Conservation (phyloP, 2,113 vertebrate genomes). For the Fregata magnificens region DNA sequence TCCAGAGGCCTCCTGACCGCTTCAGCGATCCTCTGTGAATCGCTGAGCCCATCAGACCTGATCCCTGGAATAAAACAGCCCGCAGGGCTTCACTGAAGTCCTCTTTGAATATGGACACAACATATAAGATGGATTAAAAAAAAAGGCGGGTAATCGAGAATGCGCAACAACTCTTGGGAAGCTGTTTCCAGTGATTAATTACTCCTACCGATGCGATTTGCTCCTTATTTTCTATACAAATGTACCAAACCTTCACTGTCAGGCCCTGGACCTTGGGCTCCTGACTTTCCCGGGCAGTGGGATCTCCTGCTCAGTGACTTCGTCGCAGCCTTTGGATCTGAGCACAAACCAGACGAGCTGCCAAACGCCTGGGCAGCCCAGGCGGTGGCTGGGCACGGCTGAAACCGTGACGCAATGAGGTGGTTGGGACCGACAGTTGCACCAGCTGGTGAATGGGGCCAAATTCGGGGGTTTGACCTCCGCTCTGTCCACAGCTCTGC, state of each 20-base stretch:
- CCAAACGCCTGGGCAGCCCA: neutral
- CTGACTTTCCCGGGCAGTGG: accelerated
- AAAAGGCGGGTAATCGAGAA: neutral
- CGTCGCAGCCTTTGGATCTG: accelerated
- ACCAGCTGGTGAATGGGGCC: neutral
- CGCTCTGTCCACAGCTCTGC: neutral
- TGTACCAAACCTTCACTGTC: accelerated
- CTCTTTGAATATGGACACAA: neutral
- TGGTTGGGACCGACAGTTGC: neutral
- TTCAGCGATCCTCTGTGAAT: neutral
- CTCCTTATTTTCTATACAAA: neutral
- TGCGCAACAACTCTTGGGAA: neutral
- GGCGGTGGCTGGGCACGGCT: accelerated
- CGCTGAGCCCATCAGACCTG: neutral
- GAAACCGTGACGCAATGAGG: too few species aligned
- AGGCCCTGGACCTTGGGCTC: neutral
- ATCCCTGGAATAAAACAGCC: neutral
- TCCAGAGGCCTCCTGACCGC: neutral
- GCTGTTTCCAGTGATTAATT: neutral
- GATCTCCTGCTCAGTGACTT: neutral
- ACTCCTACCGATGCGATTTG: neutral
- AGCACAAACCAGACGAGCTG: neutral
- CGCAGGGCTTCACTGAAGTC: accelerated
- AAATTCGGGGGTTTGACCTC: neutral
- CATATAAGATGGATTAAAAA: accelerated